Percentiles rank a stretch among this genome's conserved stretches.
These are phyloP conservation scores for Siniperca undulata DNA, from an alignment of 2,797 vertebrate species.

Conservation along the genomic window DNA sequence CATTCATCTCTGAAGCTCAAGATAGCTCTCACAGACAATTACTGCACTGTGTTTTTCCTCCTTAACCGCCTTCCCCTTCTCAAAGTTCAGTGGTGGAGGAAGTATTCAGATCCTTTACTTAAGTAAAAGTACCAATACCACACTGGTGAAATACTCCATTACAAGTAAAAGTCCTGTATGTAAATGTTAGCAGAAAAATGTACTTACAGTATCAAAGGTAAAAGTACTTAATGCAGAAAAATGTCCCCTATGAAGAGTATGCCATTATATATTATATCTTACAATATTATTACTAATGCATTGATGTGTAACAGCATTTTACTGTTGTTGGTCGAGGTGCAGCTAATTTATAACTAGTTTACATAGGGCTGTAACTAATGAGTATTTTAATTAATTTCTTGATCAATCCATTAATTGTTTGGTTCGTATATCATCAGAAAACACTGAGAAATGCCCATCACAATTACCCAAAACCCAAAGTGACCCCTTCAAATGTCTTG, in stretches of 20 bases:
- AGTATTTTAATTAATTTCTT: background rate
- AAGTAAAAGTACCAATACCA: background rate
- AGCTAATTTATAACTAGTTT: background rate
- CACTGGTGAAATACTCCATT: background rate
- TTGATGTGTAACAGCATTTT: background rate
- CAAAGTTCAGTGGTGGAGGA: background rate
- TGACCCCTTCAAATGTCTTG: background rate
- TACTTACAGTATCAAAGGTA: background rate
- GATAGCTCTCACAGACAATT: conserved; percentile 2
- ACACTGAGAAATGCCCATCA: background rate
- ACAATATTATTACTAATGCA: background rate
- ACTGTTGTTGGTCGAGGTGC: background rate
- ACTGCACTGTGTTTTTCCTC: background rate
- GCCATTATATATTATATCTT: background rate
- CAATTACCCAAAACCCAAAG: background rate
- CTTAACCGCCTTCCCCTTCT: background rate
- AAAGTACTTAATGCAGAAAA: background rate
- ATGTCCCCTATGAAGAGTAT: background rate
- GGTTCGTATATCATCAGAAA: background rate
- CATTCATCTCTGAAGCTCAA: conserved; percentile 25
- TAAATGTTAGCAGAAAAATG: background rate
- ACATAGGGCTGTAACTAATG: background rate
- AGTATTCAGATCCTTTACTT: background rate
- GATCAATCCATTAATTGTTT: background rate
- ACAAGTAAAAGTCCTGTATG: background rate